Conservation (phyloP, 2,797 vertebrate genomes). For the Neosilurus mollespiculum region DNA sequence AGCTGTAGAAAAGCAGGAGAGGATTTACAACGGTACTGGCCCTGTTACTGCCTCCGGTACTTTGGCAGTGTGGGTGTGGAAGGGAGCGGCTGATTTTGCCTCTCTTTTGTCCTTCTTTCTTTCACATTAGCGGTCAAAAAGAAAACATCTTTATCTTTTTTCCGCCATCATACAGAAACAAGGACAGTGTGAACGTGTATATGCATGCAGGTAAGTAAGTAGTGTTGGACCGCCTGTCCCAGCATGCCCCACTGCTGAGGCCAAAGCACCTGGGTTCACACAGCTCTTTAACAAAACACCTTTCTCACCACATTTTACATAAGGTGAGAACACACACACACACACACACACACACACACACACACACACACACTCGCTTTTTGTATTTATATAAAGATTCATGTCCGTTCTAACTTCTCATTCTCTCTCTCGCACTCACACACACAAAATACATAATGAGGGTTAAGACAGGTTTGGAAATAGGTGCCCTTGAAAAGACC, state of each 20-base stretch:
- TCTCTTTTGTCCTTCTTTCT: not conserved
- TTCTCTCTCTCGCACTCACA: not conserved
- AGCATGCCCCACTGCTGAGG: conserved; percentile 58
- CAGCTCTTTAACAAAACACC: not conserved
- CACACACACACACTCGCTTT: not conserved
- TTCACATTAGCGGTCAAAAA: conserved; percentile 5
- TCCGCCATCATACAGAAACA: conserved; percentile 20
- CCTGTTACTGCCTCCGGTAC: conserved; percentile 30
- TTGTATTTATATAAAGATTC: not conserved
- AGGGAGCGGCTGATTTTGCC: conserved; percentile 5
- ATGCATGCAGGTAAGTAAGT: conserved; percentile 43
- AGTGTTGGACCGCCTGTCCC: conserved; percentile 54
- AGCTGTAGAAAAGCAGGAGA: conserved; percentile 11
- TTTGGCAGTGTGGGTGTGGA: conserved; percentile 29
- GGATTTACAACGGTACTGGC: conserved; percentile 41
- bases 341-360: not conserved
- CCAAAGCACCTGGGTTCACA: conserved; percentile 32
- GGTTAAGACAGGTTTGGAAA: conserved; percentile 43
- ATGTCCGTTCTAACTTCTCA: not conserved
- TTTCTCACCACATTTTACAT: not conserved
- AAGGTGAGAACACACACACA: not conserved
- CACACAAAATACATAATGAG: conserved; percentile 6
- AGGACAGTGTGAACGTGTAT: conserved; percentile 26
- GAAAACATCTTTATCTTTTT: conserved; percentile 22
- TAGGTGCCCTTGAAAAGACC: conserved; percentile 38